Percentiles rank a stretch among this genome's conserved stretches.
These are phyloP conservation scores for Arenaria interpres DNA, from an alignment of 2,113 vertebrate species.

Conservation along the genomic window DNA sequence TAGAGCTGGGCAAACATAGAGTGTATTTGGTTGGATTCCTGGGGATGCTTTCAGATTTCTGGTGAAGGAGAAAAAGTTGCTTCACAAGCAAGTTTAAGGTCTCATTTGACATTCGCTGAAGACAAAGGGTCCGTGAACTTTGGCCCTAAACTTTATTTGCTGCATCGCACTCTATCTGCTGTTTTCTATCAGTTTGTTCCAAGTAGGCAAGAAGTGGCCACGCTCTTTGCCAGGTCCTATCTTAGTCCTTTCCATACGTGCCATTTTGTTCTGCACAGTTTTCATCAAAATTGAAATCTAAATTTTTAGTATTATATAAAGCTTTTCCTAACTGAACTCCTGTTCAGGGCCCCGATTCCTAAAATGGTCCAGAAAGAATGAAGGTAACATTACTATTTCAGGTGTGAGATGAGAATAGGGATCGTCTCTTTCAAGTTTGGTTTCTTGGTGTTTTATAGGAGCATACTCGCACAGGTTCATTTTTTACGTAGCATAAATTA, in stretches of 20 bases:
- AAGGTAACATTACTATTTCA: not conserved
- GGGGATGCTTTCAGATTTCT: not conserved
- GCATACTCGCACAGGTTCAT: accelerated
- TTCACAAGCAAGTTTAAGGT: not conserved
- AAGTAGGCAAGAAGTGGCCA: not conserved
- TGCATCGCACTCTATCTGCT: accelerated
- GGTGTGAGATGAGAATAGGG: not conserved
- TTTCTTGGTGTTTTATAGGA: not conserved
- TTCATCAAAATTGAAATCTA: not conserved
- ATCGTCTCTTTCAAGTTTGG: not conserved
- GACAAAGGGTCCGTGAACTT: not conserved
- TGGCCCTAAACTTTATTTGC: not conserved
- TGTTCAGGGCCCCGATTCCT: not conserved
- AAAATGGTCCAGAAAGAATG: not conserved
- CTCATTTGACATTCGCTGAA: not conserved
- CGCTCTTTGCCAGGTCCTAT: not conserved
- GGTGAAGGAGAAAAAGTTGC: not conserved
- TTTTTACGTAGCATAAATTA: constrained; percentile 1
- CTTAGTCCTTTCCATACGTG: not conserved
- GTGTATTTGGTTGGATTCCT: not conserved
- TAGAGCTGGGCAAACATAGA: not conserved
- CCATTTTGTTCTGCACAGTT: not conserved
- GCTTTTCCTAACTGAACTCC: not conserved
- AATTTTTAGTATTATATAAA: not conserved
- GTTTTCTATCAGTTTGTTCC: not conserved